phyloP scores from a whole-genome alignment of 2,888 invertebrate genomes.

The Parochlus steinenii region DNA sequence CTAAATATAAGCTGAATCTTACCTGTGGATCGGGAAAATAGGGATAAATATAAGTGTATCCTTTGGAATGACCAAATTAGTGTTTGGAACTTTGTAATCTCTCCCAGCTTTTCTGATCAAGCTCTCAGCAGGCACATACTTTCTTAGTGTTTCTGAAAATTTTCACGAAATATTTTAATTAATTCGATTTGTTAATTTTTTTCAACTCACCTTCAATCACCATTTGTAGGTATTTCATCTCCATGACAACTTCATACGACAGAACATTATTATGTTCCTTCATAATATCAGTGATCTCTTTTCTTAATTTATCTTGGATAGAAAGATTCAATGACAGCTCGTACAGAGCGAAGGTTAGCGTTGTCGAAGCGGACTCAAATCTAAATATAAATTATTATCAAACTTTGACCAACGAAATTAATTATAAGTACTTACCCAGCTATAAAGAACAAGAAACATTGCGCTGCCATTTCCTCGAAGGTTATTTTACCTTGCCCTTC shows the following conservation, averaged over 20 bases:
- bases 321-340: constrained; percentile 27
- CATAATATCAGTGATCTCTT: constrained; percentile 29
- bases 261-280: constrained; percentile 20
- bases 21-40: constrained; percentile 21
- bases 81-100: constrained; percentile 12
- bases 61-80: constrained; percentile 9
- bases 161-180: no score
- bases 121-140: constrained; percentile 16
- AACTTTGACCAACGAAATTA: no score
- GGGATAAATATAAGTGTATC: constrained; percentile 17
- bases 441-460: constrained; percentile 9
- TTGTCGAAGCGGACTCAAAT: constrained; percentile 25
- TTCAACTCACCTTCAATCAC: constrained; percentile 26
- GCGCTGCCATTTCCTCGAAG: constrained; percentile 5
- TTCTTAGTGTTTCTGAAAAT: constrained; percentile 17
- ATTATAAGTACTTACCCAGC: constrained; percentile 21
- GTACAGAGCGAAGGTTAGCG: constrained; percentile 23
- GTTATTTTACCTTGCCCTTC: neutral
- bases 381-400: no score
- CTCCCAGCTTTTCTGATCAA: constrained; percentile 15
- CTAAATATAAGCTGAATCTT: no score
- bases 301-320: constrained; percentile 22
- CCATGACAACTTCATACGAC: constrained; percentile 24
- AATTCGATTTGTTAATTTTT: constrained; percentile 1
- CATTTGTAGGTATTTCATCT: constrained; percentile 30